Evolutionary conservation across 1,140 invertebrate species (phyloP), one percentile per base, ranked within the genome.

Genomic region (Zaprionus inermis): DNA sequence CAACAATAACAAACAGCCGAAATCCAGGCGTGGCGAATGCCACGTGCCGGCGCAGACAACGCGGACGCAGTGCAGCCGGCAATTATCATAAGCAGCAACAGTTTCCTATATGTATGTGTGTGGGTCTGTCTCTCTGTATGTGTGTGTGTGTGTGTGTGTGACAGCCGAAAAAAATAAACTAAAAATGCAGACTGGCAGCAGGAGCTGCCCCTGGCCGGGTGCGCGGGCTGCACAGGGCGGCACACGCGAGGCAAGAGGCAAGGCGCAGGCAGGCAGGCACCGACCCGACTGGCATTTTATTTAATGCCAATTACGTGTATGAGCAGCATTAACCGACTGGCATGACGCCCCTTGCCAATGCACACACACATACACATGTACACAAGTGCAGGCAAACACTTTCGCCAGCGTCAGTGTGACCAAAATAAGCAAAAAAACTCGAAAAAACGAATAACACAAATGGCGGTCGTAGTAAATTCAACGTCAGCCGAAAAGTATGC

Each of bases 281-380:
- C 16, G 9, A 22, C 44, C 44, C 44, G 44, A 49, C 44, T 44
- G 72, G 84, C 78, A 84, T 89, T 89, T 89, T 84, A 84, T 89
- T 89, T 89, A 89, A 89, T 89, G 84, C 78, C 84, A 89, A 89
- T 89, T 89, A 89, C 84, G 78, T 89, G 85, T 81, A 90, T 90
- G 84, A 90, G 81, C 85, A 74, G 81, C 81, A 89, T 89, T 89
- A 89, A 89, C 83, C 82, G 41, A 51, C 68, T 59, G 38, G 54
- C 59, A 57, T 46, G 69, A 41, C 54, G 32, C 54, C 14, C 30
- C 30, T 16, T 14, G 3, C 16, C 5, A 14, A 18, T 20, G 14
- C 32, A 30, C 22, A 24, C 24, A 28, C 24, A 28, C 72, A 68
- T 77, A 75, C 44, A 30, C 72, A 68, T 77, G 71, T 32, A 30